A percentile compares a stretch with the other conserved stretches of the same genome.
These are phyloP conservation scores for Indri indri DNA, from an alignment of 2,113 vertebrate genomes.

Conservation along the genomic window DNA sequence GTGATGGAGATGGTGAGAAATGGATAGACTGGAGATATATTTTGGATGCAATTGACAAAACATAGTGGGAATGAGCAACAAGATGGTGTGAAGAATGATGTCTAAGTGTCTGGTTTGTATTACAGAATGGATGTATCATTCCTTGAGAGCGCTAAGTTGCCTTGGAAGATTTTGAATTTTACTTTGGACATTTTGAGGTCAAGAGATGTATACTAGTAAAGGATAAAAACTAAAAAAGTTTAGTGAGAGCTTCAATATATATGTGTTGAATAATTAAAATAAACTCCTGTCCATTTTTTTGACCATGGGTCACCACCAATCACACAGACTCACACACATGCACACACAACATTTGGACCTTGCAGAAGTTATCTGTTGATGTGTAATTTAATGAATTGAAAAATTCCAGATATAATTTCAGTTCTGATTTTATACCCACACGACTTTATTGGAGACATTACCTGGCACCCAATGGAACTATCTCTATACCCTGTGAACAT, in stretches of 20 bases:
- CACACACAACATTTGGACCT: neutral
- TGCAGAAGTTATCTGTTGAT: neutral
- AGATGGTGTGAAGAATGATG: neutral
- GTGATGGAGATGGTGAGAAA: neutral
- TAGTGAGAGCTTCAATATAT: neutral
- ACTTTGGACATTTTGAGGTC: neutral
- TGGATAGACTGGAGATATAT: neutral
- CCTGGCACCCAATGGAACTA: neutral
- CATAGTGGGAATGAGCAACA: neutral
- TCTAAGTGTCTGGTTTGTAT: neutral
- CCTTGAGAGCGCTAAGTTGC: neutral
- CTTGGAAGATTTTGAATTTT: neutral
- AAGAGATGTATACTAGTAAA: neutral
- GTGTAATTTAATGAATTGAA: neutral
- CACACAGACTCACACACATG: neutral
- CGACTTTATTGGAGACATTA: neutral
- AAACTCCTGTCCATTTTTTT: neutral
- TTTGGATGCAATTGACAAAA: neutral
- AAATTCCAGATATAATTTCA: neutral
- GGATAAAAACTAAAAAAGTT: neutral
- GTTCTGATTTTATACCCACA: neutral
- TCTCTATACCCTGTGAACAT: neutral
- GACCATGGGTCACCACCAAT: neutral
- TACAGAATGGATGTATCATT: neutral
- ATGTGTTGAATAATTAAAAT: neutral